These are phyloP conservation scores for Rhynchotus rufescens DNA, from an alignment of 2,797 vertebrate species.

Conservation along the genomic window DNA sequence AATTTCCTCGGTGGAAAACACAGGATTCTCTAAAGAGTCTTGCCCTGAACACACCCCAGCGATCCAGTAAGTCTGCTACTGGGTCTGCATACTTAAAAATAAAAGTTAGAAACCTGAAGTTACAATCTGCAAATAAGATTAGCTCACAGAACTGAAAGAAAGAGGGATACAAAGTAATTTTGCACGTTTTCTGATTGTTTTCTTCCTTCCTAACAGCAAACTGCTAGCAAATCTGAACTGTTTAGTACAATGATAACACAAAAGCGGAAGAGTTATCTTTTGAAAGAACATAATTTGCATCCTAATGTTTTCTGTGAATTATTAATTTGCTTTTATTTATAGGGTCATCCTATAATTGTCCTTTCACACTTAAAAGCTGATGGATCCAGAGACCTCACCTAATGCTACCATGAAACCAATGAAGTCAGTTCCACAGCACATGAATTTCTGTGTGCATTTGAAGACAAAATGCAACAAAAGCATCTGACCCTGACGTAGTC, in stretches of 20 bases:
- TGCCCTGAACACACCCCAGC: constrained; percentile 95
- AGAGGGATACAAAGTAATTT: not conserved
- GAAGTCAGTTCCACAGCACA: not conserved
- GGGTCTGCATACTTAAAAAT: constrained; percentile 93
- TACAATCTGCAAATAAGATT: not conserved
- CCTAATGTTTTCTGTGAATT: not conserved
- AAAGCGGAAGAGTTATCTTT: not conserved
- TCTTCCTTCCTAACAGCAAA: constrained; percentile 14
- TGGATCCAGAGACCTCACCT: not conserved
- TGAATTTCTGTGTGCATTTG: not conserved
- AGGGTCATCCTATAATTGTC: not conserved
- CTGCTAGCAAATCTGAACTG: constrained; percentile 20
- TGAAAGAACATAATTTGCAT: not conserved
- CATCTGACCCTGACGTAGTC: not conserved
- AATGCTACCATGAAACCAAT: not conserved
- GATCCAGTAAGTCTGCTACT: constrained; percentile 96
- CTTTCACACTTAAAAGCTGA: not conserved
- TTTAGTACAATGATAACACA: not conserved
- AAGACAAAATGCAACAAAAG: not conserved
- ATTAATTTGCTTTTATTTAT: not conserved
- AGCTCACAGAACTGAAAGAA: not conserved
- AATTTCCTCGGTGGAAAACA: constrained; percentile 98
- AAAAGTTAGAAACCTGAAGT: constrained; percentile 3
- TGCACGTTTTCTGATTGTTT: not conserved
- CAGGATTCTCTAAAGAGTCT: constrained; percentile 99